Evolutionary conservation across 2,113 vertebrate genomes (phyloP).

Genomic region (Lepus europaeus): DNA sequence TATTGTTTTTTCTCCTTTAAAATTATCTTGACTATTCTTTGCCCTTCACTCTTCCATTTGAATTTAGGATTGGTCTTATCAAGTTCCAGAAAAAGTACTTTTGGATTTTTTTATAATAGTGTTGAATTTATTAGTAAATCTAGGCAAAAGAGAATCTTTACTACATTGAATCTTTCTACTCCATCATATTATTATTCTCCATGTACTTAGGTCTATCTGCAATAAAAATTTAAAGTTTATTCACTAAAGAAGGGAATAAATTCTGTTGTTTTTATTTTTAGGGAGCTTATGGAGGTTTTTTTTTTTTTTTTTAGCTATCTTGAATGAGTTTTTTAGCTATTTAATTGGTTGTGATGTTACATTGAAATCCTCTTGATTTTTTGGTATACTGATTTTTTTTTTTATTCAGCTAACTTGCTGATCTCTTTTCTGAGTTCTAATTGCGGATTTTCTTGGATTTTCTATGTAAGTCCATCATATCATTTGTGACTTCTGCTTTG

Average conservation of each 20-base stretch:
- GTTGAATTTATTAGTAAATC: constrained; percentile 7
- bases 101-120: background rate
- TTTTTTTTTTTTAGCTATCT: background rate
- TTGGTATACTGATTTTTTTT: background rate
- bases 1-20: background rate
- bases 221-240: background rate
- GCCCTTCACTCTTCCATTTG: background rate
- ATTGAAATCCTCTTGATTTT: constrained; percentile 32
- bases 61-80: background rate
- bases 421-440: constrained; percentile 7
- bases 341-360: background rate
- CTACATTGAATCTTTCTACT: background rate
- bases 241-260: background rate
- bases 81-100: background rate
- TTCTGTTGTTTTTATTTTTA: background rate
- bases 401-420: background rate
- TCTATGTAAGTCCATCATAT: background rate
- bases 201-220: constrained; percentile 22
- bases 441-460: background rate
- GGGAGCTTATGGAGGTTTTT: background rate
- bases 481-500: constrained; percentile 34
- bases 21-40: background rate
- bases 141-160: background rate
- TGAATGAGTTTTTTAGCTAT: background rate
- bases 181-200: background rate